Evolutionary conservation across 2,113 vertebrate species (phyloP).

Genomic region (Lepus europaeus): DNA sequence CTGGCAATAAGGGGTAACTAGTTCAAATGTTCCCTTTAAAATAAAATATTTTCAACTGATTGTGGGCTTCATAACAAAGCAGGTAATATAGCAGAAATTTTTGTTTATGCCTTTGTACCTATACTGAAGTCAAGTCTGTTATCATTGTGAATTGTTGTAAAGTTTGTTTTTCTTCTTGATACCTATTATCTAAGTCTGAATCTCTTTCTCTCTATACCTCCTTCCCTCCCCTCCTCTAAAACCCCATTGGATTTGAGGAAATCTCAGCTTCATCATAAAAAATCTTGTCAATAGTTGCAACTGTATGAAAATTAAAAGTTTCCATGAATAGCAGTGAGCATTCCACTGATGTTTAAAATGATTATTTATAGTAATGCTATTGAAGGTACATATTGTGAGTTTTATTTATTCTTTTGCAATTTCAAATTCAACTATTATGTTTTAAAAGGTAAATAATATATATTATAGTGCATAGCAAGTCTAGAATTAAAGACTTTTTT

Average conservation of each 20-base stretch:
- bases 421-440: not conserved
- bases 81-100: not conserved
- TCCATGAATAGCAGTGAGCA: not conserved
- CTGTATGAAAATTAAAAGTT: not conserved
- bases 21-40: not conserved
- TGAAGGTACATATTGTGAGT: not conserved
- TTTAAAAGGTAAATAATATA: not conserved
- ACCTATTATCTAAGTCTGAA: not conserved
- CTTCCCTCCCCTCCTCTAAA: not conserved
- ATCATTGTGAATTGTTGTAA: not conserved
- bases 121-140: not conserved
- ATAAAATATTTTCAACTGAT: not conserved
- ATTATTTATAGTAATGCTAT: not conserved
- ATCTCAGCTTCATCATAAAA: not conserved
- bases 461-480: not conserved
- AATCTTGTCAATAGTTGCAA: not conserved
- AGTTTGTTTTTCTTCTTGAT: not conserved
- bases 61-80: not conserved
- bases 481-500: conserved; percentile 1
- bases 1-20: not conserved
- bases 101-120: not conserved
- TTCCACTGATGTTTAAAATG: not conserved
- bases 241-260: not conserved
- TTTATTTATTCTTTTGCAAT: not conserved
- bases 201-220: not conserved